Evolutionary conservation across 2,888 invertebrate genomes (phyloP), one percentile per base, ranked within the genome.

Genomic region (Athalia rosae): DNA sequence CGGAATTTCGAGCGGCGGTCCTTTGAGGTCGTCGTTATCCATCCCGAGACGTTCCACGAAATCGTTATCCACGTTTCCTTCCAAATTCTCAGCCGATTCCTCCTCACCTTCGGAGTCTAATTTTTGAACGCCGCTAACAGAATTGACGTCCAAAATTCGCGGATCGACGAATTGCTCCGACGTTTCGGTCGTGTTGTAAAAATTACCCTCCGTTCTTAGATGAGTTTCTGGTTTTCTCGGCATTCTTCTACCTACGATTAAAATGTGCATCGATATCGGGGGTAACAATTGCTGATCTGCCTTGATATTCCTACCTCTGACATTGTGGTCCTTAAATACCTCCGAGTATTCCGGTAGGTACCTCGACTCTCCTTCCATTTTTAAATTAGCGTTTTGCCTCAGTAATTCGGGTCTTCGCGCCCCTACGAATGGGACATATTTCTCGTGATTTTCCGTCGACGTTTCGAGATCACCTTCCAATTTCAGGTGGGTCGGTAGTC

Each of bases 391-490:
- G 50, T 87, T 90, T 89, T 82, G 89, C 82, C 83, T 90, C 69
- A 84, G 88, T 81, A 83, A 76, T 77, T 89, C 89, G 8, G 91
- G 91, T 76, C 91, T 89, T 79, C 88, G 86, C 28, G 87, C 89
- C 0, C 90, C 88, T 6, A 90, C 88, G 81, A 90, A 90, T 2
- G 90, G 89, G 8, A 91, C 84, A 83, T 90, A 92, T 53, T 89
- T 87, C 8, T 88, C 88, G 7, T 89, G 89, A 80, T 89, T 90
- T 82, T 92, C 92, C 2, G 92, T 91, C 5, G 89, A 83, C 50
- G 90, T 86, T 77, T 88, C 87, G 45, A 91, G 81, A 56, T 91
- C 91, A 58, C 92, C 92, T 84, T 92, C 92, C 59, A 92, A 87
- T 79, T 91, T 90, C 43, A 92, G 85, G 82, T 92, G 90, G 0